These are phyloP conservation scores for Galaxias olidus DNA, from an alignment of 2,797 vertebrate genomes.

Conservation along the genomic window DNA sequence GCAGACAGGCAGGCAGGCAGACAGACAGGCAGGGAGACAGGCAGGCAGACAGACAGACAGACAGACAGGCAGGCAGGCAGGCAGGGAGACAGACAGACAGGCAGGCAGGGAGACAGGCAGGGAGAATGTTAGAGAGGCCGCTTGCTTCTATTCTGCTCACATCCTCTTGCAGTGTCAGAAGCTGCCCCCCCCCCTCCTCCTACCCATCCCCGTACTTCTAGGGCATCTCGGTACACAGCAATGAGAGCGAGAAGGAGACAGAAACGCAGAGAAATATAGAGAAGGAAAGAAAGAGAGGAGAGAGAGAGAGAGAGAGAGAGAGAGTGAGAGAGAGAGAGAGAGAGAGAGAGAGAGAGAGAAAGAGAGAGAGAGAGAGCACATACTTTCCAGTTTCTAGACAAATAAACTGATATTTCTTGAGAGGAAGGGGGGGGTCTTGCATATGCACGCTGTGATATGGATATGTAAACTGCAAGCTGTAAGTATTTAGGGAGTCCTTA, in stretches of 20 bases:
- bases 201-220: conserved; percentile 45
- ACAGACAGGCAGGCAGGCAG: neutral
- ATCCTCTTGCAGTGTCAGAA: conserved; percentile 71
- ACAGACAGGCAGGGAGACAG: conserved; percentile 1
- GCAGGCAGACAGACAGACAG: conserved; percentile 8
- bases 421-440: neutral
- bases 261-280: neutral
- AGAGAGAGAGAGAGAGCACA: conserved; percentile 11
- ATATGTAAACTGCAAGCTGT: neutral
- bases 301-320: conserved; percentile 22
- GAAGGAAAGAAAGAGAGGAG: neutral
- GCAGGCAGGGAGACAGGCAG: conserved; percentile 3
- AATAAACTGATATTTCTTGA: conserved; percentile 7
- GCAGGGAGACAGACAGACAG: neutral
- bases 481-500: neutral
- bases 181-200: conserved; percentile 52
- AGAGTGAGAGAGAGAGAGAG: neutral
- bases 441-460: too few relatives aligned
- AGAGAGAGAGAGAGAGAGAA: neutral
- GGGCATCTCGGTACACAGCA: conserved; percentile 36
- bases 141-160: conserved; percentile 71
- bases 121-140: conserved; percentile 22
- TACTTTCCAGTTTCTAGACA: conserved; percentile 8
- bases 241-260: conserved; percentile 3
- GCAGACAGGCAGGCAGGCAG: conserved; percentile 33